A percentile compares a stretch with the other conserved stretches of the same genome.
Conservation (phyloP, 2,888 invertebrate species). For the Entomobrya multifasciata region DNA sequence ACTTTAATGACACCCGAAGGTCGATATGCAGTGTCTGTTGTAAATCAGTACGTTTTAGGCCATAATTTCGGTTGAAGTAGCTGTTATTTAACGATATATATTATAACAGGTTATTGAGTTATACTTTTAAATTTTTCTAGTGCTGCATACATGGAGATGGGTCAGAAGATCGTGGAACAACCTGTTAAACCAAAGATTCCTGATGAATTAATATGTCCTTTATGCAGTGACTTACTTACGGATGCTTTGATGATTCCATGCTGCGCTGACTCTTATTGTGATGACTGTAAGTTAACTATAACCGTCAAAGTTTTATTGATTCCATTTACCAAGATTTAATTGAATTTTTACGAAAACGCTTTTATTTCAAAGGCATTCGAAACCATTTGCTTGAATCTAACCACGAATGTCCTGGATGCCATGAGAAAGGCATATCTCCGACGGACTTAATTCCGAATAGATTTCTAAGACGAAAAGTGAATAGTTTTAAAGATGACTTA, state of each 20-base stretch:
- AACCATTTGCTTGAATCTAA: conserved; percentile 94
- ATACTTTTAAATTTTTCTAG: conserved; percentile 22
- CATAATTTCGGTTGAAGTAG: too few species aligned
- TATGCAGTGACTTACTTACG: conserved; percentile 94
- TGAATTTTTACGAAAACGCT: conserved; percentile 22
- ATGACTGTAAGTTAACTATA: conserved; percentile 91
- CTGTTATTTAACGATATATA: too few species aligned
- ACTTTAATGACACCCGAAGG: conserved; percentile 95
- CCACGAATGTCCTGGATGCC: conserved; percentile 96
- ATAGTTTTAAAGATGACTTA: conserved; percentile 94
- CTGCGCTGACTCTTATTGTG: conserved; percentile 99
- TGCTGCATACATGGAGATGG: conserved; percentile 81
- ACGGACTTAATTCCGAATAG: conserved; percentile 96
- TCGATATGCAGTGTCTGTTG: conserved; percentile 92
- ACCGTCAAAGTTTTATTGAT: too few species aligned
- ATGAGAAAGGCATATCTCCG: conserved; percentile 95
- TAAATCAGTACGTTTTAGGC: conserved; percentile 88
- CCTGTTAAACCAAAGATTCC: conserved; percentile 87
- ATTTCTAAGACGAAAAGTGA: conserved; percentile 93
- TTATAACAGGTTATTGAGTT: conserved; percentile 26
- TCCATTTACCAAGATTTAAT: too few species aligned
- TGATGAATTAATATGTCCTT: conserved; percentile 93
- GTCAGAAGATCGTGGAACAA: conserved; percentile 71
- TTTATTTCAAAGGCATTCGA: conserved; percentile 87
- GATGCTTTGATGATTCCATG: conserved; percentile 99